Evolutionary conservation across 2,113 vertebrate species (phyloP).

Genomic region (Rhinopithecus roxellana): DNA sequence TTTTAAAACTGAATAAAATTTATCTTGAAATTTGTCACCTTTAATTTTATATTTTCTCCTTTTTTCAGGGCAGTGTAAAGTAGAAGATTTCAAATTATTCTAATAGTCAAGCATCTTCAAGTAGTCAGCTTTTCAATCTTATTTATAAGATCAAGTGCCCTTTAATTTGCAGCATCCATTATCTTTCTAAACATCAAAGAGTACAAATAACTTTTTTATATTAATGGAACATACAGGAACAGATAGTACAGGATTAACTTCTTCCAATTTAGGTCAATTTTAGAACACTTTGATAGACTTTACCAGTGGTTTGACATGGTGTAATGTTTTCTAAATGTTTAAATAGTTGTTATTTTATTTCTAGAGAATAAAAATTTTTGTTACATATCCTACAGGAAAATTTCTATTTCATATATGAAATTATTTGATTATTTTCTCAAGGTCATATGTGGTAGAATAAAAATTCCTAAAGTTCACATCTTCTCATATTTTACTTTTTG

Average conservation of each 20-base stretch:
- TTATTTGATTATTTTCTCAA: slow-evolving; percentile 6
- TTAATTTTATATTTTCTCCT: neutral
- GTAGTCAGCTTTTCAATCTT: neutral
- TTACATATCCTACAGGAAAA: neutral
- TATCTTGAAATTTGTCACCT: neutral
- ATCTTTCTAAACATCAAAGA: neutral
- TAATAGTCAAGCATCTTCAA: neutral
- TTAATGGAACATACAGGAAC: neutral
- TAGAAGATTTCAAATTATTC: neutral
- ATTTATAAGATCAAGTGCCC: neutral
- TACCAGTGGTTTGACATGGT: neutral
- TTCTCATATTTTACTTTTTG: neutral
- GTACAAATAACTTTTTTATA: neutral
- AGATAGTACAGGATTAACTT: slow-evolving; percentile 31
- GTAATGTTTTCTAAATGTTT: neutral
- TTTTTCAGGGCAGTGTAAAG: neutral
- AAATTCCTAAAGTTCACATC: neutral
- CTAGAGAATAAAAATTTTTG: neutral
- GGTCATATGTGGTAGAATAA: neutral
- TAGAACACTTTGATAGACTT: slow-evolving; percentile 9
- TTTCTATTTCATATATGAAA: neutral
- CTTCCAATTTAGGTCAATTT: neutral
- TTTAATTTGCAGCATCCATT: neutral
- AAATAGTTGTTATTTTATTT: neutral
- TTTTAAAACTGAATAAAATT: neutral